A percentile compares a stretch with the other conserved stretches of the same genome.
Evolutionary conservation across 2,888 invertebrate species (phyloP).

Genomic region (Agrilus mali): DNA sequence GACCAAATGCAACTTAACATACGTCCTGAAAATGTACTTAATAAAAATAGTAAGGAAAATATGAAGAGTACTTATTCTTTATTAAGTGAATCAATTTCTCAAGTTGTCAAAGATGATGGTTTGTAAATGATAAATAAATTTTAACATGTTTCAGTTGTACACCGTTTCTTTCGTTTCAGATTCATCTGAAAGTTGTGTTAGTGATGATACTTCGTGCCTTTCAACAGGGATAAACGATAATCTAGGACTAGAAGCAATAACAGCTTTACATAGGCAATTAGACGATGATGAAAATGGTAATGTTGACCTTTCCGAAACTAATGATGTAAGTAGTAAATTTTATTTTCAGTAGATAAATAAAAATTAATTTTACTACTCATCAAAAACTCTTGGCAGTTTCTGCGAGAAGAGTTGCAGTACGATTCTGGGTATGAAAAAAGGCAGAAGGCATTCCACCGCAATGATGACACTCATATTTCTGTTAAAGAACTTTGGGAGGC

Average conservation of each 20-base stretch:
- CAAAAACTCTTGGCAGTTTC: slow-evolving; percentile 49
- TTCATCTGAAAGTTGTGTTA: slow-evolving; percentile 36
- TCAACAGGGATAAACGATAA: slow-evolving; percentile 62
- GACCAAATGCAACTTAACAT: slow-evolving; percentile 1
- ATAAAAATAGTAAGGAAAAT: slow-evolving; percentile 9
- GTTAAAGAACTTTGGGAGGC: slow-evolving; percentile 96
- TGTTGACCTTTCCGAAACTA: slow-evolving; percentile 93
- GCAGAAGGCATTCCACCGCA: slow-evolving; percentile 88
- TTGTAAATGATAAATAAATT: slow-evolving; percentile 21
- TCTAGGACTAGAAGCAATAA: slow-evolving; percentile 85
- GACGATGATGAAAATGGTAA: slow-evolving; percentile 98
- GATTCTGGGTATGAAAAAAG: slow-evolving; percentile 86
- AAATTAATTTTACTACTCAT: too few relatives aligned
- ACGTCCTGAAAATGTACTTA: too few relatives aligned
- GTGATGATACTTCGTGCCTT: slow-evolving; percentile 66
- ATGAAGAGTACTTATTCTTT: slow-evolving; percentile 35
- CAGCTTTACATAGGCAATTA: slow-evolving; percentile 80
- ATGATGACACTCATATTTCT: slow-evolving; percentile 96
- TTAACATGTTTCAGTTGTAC: not conserved
- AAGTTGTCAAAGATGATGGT: slow-evolving; percentile 47
- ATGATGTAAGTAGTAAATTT: slow-evolving; percentile 61
- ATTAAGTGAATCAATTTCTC: slow-evolving; percentile 43
- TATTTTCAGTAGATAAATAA: too few relatives aligned
- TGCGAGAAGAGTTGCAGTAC: slow-evolving; percentile 91
- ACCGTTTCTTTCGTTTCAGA: slow-evolving; percentile 16